A percentile compares a stretch with the other conserved stretches of the same genome.
phyloP scores from a whole-genome alignment of 2,888 invertebrate species.

The Mimumesa dahlbomi region DNA sequence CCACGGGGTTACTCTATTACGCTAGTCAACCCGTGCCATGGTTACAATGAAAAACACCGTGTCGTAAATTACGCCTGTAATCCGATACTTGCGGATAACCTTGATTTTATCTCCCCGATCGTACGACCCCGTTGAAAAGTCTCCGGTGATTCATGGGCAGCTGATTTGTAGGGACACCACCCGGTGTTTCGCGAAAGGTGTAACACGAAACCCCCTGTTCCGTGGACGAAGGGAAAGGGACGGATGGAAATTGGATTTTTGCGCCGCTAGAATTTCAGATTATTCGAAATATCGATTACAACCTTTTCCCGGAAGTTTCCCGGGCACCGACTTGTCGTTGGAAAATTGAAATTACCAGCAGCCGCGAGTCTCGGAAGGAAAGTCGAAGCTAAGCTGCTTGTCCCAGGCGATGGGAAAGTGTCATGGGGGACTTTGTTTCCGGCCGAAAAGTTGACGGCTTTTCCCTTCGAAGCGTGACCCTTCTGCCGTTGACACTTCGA shows the following conservation, averaged over 20 bases:
- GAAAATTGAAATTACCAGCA: too few species aligned
- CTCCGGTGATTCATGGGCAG: too few species aligned
- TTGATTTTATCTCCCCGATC: slow-evolving; percentile 7
- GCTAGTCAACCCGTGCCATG: slow-evolving; percentile 34
- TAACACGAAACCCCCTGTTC: too few species aligned
- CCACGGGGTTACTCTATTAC: slow-evolving; percentile 58
- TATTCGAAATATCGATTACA: too few species aligned
- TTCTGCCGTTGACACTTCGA: slow-evolving; percentile 53
- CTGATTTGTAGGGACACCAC: too few species aligned
- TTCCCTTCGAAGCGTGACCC: slow-evolving; percentile 21
- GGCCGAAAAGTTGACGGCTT: slow-evolving; percentile 34
- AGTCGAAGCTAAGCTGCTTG: slow-evolving; percentile 39
- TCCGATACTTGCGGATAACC: slow-evolving; percentile 7
- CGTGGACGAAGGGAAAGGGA: too few species aligned
- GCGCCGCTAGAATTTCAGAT: too few species aligned
- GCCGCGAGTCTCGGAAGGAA: too few species aligned
- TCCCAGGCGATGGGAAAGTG: slow-evolving; percentile 48
- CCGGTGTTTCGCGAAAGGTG: too few species aligned
- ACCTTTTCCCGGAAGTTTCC: too few species aligned
- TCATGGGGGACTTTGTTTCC: slow-evolving; percentile 24
- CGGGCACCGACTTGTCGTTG: too few species aligned
- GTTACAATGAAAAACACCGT: slow-evolving; percentile 47
- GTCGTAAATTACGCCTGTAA: slow-evolving; percentile 48
- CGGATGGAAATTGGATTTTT: too few species aligned
- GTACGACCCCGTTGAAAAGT: slow-evolving; percentile 6